phyloP scores from a whole-genome alignment of 2,888 invertebrate genomes.

The Mythimna impura region DNA sequence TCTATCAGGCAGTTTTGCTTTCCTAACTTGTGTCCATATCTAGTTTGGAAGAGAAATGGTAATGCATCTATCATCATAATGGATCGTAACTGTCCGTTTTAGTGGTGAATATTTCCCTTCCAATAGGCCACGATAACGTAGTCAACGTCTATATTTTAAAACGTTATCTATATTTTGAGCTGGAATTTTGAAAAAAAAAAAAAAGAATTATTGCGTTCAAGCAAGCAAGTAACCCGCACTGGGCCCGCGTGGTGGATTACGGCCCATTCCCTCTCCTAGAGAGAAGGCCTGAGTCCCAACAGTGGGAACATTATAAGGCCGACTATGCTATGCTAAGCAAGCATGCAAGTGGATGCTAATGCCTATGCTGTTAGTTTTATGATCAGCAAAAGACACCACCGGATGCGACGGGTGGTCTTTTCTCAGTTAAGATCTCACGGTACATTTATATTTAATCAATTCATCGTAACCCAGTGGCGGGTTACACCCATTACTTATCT shows the following conservation, averaged over 20 bases:
- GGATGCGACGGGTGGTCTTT: constrained; percentile 38
- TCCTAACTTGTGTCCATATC: constrained; percentile 34
- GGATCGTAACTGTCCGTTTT: constrained; percentile 39
- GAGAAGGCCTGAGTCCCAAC: too few species aligned
- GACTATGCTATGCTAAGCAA: too few species aligned
- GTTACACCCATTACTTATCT: constrained; percentile 52
- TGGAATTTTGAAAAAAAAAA: too few species aligned
- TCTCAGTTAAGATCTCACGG: constrained; percentile 26
- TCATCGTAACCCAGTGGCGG: constrained; percentile 39
- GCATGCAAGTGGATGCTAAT: constrained; percentile 10
- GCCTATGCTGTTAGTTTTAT: neutral
- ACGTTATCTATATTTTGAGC: neutral
- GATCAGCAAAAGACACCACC: constrained; percentile 19
- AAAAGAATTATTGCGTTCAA: too few species aligned
- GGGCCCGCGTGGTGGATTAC: too few species aligned
- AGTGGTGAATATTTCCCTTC: constrained; percentile 47
- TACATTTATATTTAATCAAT: constrained; percentile 33
- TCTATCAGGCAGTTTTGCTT: constrained; percentile 34
- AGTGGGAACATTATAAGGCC: too few species aligned
- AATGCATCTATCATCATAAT: constrained; percentile 52
- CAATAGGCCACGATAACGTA: constrained; percentile 19
- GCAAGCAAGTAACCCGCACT: too few species aligned
- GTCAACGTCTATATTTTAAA: constrained; percentile 2
- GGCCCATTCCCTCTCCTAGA: too few species aligned
- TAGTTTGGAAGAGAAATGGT: constrained; percentile 36